Conservation (phyloP, 2,113 vertebrate species). For the Rhegmatorhina hoffmannsi region DNA sequence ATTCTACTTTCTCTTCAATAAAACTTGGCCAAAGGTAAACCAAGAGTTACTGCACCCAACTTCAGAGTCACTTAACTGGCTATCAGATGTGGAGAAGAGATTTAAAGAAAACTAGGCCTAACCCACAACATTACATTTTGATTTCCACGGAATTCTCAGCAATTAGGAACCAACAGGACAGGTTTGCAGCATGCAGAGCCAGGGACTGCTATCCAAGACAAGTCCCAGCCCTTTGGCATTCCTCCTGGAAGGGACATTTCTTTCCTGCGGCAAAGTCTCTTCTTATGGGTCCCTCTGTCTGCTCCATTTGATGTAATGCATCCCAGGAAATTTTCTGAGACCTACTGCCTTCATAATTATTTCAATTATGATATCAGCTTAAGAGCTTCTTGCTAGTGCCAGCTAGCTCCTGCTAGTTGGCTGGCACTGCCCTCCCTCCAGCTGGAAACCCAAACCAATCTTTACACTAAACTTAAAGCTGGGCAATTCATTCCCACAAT, state of each 20-base stretch:
- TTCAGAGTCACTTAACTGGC: not conserved
- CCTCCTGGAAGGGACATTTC: not conserved
- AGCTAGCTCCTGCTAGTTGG: not conserved
- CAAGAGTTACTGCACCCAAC: not conserved
- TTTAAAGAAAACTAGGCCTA: not conserved
- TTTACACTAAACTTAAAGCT: not conserved
- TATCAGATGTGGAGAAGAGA: not conserved
- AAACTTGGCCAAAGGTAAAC: not conserved
- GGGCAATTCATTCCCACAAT: not conserved
- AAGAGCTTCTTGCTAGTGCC: not conserved
- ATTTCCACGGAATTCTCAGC: not conserved
- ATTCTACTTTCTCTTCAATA: not conserved
- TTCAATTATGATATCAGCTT: not conserved
- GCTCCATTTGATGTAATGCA: not conserved
- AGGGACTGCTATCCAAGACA: not conserved
- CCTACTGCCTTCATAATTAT: slow-evolving; percentile 3
- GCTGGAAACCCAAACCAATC: not conserved
- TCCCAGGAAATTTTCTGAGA: not conserved
- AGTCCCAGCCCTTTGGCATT: not conserved
- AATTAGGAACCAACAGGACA: not conserved
- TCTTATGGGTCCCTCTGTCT: not conserved
- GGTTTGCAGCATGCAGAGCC: not conserved
- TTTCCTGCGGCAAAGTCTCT: not conserved
- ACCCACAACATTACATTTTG: not conserved
- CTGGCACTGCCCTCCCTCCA: not conserved